phyloP scores from a whole-genome alignment of 2,113 vertebrate species.

The Xiphophorus maculatus region DNA sequence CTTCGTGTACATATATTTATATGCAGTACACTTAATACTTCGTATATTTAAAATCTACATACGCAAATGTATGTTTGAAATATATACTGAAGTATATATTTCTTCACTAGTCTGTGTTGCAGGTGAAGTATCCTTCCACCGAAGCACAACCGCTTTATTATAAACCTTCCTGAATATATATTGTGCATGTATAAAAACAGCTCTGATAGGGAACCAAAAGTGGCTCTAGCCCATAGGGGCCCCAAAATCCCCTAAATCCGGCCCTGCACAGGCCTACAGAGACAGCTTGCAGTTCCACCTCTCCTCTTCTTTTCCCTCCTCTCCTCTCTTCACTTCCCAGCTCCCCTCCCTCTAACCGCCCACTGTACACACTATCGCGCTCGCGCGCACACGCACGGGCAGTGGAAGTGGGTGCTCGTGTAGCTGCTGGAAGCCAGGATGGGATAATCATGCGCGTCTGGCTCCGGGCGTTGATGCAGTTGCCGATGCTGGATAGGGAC shows the following conservation, averaged over 20 bases:
- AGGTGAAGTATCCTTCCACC: no score
- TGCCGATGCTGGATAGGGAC: conserved; percentile 67
- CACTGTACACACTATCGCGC: conserved; percentile 27
- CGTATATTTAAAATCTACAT: no score
- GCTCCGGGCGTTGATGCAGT: conserved; percentile 74
- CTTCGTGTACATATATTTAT: no score
- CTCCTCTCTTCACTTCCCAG: neutral
- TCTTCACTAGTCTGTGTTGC: no score
- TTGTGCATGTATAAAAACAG: neutral
- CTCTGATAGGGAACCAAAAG: neutral
- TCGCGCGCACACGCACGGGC: conserved; percentile 43
- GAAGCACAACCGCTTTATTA: no score
- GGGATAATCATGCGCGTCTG: conserved; percentile 79
- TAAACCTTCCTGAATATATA: no score
- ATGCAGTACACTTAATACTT: no score
- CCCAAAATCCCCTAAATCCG: neutral
- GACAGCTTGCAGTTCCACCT: conserved; percentile 47
- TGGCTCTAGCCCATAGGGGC: no score
- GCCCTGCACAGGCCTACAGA: conserved; percentile 37
- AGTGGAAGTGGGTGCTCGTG: conserved; percentile 68
- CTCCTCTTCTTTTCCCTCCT: neutral
- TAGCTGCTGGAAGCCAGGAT: conserved; percentile 73
- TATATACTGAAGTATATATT: no score
- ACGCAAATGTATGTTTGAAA: no score
- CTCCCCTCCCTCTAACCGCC: conserved; percentile 38